Base-by-base conservation (phyloP, 2,113 vertebrate species). In the Aviceda subcristata region DNA sequence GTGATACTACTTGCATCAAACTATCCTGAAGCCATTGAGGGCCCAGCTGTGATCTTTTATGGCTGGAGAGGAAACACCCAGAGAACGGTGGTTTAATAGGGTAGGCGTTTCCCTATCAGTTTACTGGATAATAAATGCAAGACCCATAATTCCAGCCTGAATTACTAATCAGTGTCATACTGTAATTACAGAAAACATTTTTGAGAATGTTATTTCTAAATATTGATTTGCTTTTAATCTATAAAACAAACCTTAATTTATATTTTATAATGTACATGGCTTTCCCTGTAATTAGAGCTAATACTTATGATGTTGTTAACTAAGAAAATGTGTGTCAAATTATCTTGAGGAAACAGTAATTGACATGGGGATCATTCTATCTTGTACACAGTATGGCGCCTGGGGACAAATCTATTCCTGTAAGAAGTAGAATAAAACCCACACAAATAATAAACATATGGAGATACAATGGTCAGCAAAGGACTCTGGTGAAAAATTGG, bases 181-280 rank as follows among this genome's bases (percentile, higher is more conserved):
- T 68, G 23, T 71, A 91, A 81, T 81, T 69, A 74, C 20, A 80
- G 90, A 93, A 88, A 88, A 51, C 36, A 57, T 63, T 92, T 80
- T 67, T 7, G 12, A 76, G n/a, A 57, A 57, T 86, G 34, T 51
- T 88, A 43, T 55, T 88, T 51, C 43, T 93, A 80, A 86, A 89
- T 76, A 79, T 63, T 90, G 38, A 67, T 93, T 86, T 76, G 50
- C 36, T 93, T 96, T 92, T 86, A 67, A 77, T 93, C 53, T 77
- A 21, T 64, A 60, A 77, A 83, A 29, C 51, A 56, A 63, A 48
- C 26, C 21, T 80, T 73, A 77, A 71, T 59, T 93, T 83, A 34
- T 77, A 43, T 80, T 93, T 93, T 88, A 41, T 80, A 69, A 81
- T 14, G 22, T 60, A 78, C 29, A 24, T 45, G 27, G 15, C 11